phyloP scores from a whole-genome alignment of 2,888 invertebrate genomes.

The Omphaloscelis lunosa region DNA sequence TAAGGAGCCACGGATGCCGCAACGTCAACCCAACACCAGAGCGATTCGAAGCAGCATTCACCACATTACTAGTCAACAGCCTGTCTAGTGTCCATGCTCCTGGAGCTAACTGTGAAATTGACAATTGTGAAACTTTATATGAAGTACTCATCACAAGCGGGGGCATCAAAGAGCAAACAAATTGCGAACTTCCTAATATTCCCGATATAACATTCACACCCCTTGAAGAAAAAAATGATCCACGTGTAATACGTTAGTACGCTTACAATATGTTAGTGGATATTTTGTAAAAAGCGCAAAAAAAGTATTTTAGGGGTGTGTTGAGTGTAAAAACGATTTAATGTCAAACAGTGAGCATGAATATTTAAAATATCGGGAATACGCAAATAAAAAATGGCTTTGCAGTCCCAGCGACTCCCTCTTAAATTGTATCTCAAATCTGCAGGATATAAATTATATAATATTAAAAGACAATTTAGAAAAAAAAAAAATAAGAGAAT shows the following conservation, averaged over 20 bases:
- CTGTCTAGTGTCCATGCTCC: background rate
- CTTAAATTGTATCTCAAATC: slow-evolving; percentile 10
- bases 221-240: background rate
- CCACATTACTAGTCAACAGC: background rate
- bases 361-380: too few relatives aligned
- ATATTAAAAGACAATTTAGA: slow-evolving; percentile 36
- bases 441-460: slow-evolving; percentile 21
- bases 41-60: background rate
- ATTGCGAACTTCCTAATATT: background rate
- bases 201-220: background rate
- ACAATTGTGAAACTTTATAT: background rate
- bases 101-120: background rate
- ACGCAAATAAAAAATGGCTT: slow-evolving; percentile 17
- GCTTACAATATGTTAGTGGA: background rate
- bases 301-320: too few relatives aligned
- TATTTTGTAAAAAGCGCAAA: too few relatives aligned
- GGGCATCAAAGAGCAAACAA: background rate
- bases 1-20: too few relatives aligned
- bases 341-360: too few relatives aligned
- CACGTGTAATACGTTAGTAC: background rate
- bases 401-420: slow-evolving; percentile 16
- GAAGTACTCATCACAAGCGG: background rate
- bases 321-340: too few relatives aligned
- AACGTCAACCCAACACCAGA: too few relatives aligned
- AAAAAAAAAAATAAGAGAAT: slow-evolving; percentile 21